Base-by-base conservation (phyloP, 2,113 vertebrate species). In the Nycticorax nycticorax region DNA sequence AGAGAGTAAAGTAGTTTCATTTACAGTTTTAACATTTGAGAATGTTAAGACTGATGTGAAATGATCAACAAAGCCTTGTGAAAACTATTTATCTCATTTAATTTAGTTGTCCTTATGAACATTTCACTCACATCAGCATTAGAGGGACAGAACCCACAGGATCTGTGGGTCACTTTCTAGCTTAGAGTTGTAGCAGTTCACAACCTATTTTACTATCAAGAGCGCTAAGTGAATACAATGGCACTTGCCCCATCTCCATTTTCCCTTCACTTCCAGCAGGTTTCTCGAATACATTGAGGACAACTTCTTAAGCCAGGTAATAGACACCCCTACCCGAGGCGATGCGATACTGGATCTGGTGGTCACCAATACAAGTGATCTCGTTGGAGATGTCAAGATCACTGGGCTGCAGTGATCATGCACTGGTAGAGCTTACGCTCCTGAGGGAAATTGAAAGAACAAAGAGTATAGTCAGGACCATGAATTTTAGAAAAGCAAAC, bases 71-170 rank as follows among this genome's bases (percentile, higher is more conserved):
- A 59, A 50, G 3, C 7, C 1, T 2, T 26, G 5, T 11, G 32
- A 52, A 85, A 56, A 64, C 6, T 26, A 9, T 64, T 52, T 32
- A 6, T 69, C 10, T 87, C 1, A 12, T 52, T 68, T 85, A 0
- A 47, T 59, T 66, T 53, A 20, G 26, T 53, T 79, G 7, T 15
- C 68, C 16, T n/a, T 76, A 32, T 20, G 6, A 78, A 35, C 7
- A 14, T 43, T 56, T 76, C n/a, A 35, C 15, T 85, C 6, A 3
- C 47, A 20, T 12, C 0, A 0, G 1, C 5, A 2, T 35, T 72
- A 64, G 13, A 69, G 2, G n/a, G 5, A 30, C 17, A 85, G 21
- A 76, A 82, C 2, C 6, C 1, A 7, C 7, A 41, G 10, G 8
- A 28, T 47, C 17, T 50, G 4, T 21, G 27, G 5, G 12, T 30